Conservation (phyloP, 1,140 invertebrate species). For the Ceratina calcarata region DNA sequence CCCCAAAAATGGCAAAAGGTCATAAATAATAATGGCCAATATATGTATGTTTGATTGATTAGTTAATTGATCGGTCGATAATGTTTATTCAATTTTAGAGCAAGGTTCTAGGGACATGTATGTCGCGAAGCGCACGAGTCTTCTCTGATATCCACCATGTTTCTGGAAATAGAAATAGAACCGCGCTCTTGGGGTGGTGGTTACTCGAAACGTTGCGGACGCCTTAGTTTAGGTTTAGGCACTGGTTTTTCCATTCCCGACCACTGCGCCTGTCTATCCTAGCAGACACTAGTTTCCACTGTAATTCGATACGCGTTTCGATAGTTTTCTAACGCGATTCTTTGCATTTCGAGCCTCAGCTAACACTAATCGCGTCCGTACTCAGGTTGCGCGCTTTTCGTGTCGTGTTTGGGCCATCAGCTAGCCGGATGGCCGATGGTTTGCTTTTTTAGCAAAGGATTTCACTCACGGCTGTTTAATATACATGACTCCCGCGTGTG, state of each 20-base stretch:
- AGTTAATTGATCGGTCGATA: neutral
- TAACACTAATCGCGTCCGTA: neutral
- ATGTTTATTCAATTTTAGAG: neutral
- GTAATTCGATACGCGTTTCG: conserved; percentile 21
- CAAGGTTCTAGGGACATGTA: neutral
- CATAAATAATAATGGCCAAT: no score
- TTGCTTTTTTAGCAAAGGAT: conserved; percentile 32
- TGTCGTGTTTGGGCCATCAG: conserved; percentile 10
- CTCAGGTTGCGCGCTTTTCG: neutral
- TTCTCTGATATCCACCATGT: conserved; percentile 38
- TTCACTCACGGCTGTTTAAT: conserved; percentile 47
- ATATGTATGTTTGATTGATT: no score
- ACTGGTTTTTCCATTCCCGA: conserved; percentile 27
- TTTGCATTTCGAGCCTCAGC: neutral
- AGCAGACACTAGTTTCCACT: neutral
- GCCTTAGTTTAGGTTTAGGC: conserved; percentile 33
- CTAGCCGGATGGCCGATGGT: neutral
- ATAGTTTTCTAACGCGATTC: neutral
- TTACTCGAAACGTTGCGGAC: conserved; percentile 34
- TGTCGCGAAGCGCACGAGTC: conserved; percentile 17
- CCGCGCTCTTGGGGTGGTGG: conserved; percentile 15
- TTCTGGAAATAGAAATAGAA: conserved; percentile 63
- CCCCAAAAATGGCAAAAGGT: no score
- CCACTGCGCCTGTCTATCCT: neutral
- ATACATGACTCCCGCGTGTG: conserved; percentile 38